Conservation (phyloP, 2,797 vertebrate genomes). For the Xerus rutilus region DNA sequence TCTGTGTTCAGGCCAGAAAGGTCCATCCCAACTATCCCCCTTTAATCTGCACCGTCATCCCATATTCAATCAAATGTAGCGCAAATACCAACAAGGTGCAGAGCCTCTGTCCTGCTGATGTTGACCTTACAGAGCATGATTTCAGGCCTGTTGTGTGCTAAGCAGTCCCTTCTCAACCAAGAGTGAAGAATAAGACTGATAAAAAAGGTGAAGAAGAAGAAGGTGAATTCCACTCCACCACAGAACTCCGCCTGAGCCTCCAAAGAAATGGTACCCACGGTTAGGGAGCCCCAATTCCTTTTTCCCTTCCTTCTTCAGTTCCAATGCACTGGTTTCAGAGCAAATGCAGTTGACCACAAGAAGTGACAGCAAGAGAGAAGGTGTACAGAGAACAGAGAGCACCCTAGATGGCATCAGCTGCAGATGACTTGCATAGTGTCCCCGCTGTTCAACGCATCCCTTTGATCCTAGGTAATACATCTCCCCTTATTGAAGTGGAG, state of each 20-base stretch:
- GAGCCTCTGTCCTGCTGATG: background rate
- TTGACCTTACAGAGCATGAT: background rate
- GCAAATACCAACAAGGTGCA: background rate
- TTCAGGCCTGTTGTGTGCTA: background rate
- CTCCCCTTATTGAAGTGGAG: background rate
- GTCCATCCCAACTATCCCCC: background rate
- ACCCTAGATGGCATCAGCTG: too few relatives aligned
- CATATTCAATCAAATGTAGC: background rate
- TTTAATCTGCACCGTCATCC: background rate
- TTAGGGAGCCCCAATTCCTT: background rate
- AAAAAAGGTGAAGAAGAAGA: background rate
- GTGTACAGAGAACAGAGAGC: background rate
- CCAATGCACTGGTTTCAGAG: background rate
- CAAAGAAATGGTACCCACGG: fast-evolving
- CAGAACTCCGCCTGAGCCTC: background rate
- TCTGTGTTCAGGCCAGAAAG: background rate
- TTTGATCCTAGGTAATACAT: background rate
- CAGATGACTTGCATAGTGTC: background rate
- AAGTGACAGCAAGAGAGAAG: background rate
- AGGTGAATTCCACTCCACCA: background rate
- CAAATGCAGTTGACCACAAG: background rate
- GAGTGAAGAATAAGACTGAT: background rate
- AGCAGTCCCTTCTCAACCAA: background rate
- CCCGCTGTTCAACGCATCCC: background rate
- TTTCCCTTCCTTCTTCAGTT: background rate